phyloP scores from a whole-genome alignment of 2,797 vertebrate genomes.

The Scleropages formosus region DNA sequence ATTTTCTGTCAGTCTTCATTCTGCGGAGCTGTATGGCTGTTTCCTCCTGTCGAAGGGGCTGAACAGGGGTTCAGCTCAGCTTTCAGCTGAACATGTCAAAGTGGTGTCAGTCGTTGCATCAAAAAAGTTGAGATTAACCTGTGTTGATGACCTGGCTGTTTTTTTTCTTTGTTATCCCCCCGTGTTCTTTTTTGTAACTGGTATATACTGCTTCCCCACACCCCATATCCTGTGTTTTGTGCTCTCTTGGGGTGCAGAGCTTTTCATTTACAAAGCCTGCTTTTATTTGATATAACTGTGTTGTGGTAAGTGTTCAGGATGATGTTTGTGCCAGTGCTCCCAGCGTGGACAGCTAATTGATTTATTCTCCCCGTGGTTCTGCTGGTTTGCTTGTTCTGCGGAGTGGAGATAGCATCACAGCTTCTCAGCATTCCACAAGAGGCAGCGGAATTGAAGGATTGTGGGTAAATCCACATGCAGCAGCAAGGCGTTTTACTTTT shows the following conservation, averaged over 20 bases:
- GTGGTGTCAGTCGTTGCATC: too few relatives aligned
- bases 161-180: background rate
- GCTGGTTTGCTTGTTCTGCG: background rate
- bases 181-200: background rate
- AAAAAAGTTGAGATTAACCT: too few relatives aligned
- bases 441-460: background rate
- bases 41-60: too few relatives aligned
- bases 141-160: too few relatives aligned
- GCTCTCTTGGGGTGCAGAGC: background rate
- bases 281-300: slow-evolving; percentile 22
- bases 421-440: background rate
- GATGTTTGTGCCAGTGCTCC: slow-evolving; percentile 8
- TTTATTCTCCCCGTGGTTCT: background rate
- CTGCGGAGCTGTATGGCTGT: too few relatives aligned
- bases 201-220: background rate
- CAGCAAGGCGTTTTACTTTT: background rate
- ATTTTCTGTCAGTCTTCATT: too few relatives aligned
- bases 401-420: slow-evolving; percentile 1
- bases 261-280: background rate
- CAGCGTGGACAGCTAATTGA: slow-evolving; percentile 1
- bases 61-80: too few relatives aligned
- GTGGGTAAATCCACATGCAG: background rate
- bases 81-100: too few relatives aligned
- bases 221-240: background rate
- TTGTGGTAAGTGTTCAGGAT: slow-evolving; percentile 13